Evolutionary conservation across 2,888 invertebrate genomes (phyloP).

Genomic region (Drosophila infuscata): DNA sequence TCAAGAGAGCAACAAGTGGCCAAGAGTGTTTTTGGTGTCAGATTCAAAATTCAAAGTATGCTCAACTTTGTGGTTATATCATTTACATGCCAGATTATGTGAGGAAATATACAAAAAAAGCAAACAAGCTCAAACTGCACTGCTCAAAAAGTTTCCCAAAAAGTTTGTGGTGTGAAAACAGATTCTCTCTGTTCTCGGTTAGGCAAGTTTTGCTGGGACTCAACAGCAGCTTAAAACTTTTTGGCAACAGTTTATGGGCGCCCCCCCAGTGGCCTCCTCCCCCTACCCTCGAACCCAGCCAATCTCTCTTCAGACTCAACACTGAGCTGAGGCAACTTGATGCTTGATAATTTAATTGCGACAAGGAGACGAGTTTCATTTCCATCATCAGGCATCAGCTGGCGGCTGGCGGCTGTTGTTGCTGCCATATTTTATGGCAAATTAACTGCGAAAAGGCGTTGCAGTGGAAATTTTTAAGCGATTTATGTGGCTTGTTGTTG

Average conservation of each 20-base stretch:
- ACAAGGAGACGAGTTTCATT: constrained; percentile 59
- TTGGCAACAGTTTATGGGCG: constrained; percentile 70
- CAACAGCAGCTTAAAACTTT: constrained; percentile 78
- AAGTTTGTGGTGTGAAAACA: constrained; percentile 69
- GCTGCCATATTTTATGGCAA: constrained; percentile 70
- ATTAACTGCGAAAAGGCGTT: constrained; percentile 73
- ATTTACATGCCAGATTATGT: constrained; percentile 71
- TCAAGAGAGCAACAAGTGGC: constrained; percentile 43
- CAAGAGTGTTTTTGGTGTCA: constrained; percentile 22
- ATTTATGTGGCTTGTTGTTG: constrained; percentile 25
- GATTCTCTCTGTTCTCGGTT: constrained; percentile 24
- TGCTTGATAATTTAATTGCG: constrained; percentile 70
- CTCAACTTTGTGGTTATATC: constrained; percentile 67
- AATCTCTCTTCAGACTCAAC: not conserved
- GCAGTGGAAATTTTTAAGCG: constrained; percentile 58
- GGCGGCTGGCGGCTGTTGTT: constrained; percentile 49
- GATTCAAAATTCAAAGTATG: constrained; percentile 56
- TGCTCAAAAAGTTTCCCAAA: constrained; percentile 54
- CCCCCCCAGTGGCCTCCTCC: not conserved
- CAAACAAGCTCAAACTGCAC: constrained; percentile 43
- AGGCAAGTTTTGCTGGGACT: constrained; percentile 53
- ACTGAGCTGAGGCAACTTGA: constrained; percentile 27
- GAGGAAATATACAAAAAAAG: constrained; percentile 59
- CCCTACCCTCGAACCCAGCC: not conserved
- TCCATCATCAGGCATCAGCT: constrained; percentile 38